A percentile compares a stretch with the other conserved stretches of the same genome.
Conservation (phyloP, 1,140 invertebrate genomes). For the Neelides sp. region DNA sequence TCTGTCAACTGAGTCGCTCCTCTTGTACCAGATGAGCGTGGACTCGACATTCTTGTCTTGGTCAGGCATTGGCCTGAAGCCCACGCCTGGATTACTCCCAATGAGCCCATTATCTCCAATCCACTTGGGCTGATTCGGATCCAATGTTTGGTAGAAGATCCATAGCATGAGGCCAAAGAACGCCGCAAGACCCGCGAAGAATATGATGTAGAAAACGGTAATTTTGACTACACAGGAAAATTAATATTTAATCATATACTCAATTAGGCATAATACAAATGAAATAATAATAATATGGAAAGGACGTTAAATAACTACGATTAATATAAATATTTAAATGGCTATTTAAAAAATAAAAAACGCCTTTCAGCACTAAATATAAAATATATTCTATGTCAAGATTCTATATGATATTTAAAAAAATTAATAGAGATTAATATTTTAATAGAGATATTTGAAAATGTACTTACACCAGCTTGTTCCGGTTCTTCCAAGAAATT, state of each 20-base stretch:
- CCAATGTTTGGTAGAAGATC: constrained; percentile 85
- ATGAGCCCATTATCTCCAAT: constrained; percentile 68
- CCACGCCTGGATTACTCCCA: constrained; percentile 81
- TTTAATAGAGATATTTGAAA: constrained; percentile 11
- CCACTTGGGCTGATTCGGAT: constrained; percentile 72
- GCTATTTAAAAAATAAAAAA: too few relatives aligned
- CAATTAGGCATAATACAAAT: too few relatives aligned
- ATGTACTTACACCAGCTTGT: constrained; percentile 73
- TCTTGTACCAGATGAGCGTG: constrained; percentile 84
- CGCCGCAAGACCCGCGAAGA: constrained; percentile 70
- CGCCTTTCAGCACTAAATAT: too few relatives aligned
- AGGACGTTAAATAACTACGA: too few relatives aligned
- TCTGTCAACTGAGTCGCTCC: constrained; percentile 61
- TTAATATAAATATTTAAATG: too few relatives aligned
- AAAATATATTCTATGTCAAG: too few relatives aligned
- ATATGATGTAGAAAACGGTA: constrained; percentile 83
- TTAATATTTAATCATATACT: constrained; percentile 16
- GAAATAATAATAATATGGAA: too few relatives aligned
- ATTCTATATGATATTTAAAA: too few relatives aligned
- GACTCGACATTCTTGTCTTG: constrained; percentile 75
- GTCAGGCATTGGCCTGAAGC: constrained; percentile 78
- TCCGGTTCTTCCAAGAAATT: constrained; percentile 73
- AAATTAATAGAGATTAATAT: too few relatives aligned
- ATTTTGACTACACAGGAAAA: constrained; percentile 66
- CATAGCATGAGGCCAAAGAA: constrained; percentile 85